Percentiles rank a stretch among this genome's conserved stretches.
Conservation (phyloP, 2,113 vertebrate genomes). For the Hippocampus barbouri region DNA sequence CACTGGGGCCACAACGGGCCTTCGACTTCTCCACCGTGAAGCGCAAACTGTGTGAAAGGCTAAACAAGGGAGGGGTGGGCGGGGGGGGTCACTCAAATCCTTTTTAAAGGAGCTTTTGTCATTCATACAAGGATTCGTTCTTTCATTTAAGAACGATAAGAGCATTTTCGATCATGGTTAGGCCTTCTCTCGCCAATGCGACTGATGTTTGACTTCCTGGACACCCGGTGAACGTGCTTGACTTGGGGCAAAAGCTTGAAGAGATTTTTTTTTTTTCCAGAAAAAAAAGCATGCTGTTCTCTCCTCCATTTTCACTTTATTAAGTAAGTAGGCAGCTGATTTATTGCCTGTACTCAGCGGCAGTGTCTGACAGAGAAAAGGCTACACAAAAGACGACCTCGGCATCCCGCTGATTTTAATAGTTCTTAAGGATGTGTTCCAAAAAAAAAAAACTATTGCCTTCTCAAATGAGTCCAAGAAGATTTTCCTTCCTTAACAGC, state of each 20-base stretch:
- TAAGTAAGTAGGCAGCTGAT: constrained; percentile 61
- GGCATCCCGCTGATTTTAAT: constrained; percentile 67
- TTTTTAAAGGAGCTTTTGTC: constrained; percentile 74
- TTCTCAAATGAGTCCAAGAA: constrained; percentile 31
- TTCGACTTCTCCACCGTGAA: constrained; percentile 54
- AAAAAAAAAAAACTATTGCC: constrained; percentile 22
- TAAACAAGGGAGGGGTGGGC: constrained; percentile 18
- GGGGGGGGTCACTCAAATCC: constrained; percentile 74
- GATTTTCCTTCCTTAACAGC: constrained; percentile 25
- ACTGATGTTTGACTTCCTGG: neutral
- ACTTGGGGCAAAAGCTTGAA: neutral
- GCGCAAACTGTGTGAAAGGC: constrained; percentile 45
- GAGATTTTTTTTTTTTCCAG: constrained; percentile 4
- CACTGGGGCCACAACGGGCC: constrained; percentile 47
- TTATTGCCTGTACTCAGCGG: constrained; percentile 65
- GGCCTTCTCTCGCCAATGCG: neutral
- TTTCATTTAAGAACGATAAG: constrained; percentile 73
- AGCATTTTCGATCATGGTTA: constrained; percentile 58
- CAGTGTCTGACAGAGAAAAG: constrained; percentile 51
- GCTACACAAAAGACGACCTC: constrained; percentile 53
- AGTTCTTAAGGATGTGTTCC: constrained; percentile 55
- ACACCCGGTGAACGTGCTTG: neutral
- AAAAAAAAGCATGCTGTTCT: neutral
- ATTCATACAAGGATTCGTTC: constrained; percentile 77
- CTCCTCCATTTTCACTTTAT: constrained; percentile 42